A percentile compares a stretch with the other conserved stretches of the same genome.
Evolutionary conservation across 2,797 vertebrate genomes (phyloP).

Genomic region (Octomys mimax): DNA sequence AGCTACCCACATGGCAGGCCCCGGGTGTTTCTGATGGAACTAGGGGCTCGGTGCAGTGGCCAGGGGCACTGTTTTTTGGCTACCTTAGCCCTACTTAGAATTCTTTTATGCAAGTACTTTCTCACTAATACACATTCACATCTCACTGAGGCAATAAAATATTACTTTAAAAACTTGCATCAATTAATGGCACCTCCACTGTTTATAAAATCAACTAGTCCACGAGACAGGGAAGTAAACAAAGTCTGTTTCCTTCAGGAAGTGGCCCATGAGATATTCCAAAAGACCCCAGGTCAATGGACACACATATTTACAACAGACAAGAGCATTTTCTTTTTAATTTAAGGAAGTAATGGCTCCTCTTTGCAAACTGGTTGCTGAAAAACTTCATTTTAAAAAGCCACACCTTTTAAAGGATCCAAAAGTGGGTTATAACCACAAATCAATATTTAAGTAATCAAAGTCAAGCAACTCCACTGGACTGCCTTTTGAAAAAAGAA

Average conservation of each 20-base stretch:
- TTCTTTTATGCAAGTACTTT: conserved; percentile 4
- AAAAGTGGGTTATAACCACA: conserved; percentile 36
- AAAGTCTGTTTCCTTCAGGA: background rate
- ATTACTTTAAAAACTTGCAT: conserved; percentile 24
- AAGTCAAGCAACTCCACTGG: conserved; percentile 59
- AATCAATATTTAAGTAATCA: conserved; percentile 71
- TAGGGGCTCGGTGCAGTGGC: too few relatives aligned
- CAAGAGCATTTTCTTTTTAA: background rate
- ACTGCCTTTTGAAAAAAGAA: conserved; percentile 59
- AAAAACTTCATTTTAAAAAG: conserved; percentile 39
- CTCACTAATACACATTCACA: background rate
- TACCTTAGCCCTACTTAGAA: background rate
- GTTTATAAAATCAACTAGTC: background rate
- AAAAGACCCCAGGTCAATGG: background rate
- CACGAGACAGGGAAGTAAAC: background rate
- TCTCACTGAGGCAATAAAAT: conserved; percentile 15
- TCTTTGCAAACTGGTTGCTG: background rate
- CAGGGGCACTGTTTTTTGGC: background rate
- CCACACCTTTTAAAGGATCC: conserved; percentile 13
- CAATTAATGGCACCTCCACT: background rate
- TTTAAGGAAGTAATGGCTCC: conserved; percentile 9
- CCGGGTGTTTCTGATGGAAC: background rate
- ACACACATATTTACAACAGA: background rate
- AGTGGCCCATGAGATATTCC: background rate
- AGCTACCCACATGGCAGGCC: background rate